These are phyloP conservation scores for Neosilurus mollespiculum DNA, from an alignment of 2,797 vertebrate species.

Conservation along the genomic window DNA sequence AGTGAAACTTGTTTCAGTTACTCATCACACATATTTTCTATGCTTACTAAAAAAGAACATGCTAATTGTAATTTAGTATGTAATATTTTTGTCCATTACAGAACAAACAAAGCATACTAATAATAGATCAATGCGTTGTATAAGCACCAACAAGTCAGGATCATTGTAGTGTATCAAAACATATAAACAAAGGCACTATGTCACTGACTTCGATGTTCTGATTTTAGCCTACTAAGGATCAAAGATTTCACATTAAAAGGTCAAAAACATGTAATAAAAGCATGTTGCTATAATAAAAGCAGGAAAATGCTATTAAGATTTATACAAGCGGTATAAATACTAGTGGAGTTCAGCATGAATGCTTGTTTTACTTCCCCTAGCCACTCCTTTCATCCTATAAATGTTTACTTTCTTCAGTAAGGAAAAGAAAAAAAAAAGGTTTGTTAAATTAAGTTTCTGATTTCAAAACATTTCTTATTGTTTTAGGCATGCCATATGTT, in stretches of 20 bases:
- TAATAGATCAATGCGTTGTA: slow-evolving; percentile 43
- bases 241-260: slow-evolving; percentile 13
- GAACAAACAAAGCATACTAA: slow-evolving; percentile 8
- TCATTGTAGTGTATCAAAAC: slow-evolving; percentile 50
- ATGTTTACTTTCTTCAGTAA: slow-evolving; percentile 13
- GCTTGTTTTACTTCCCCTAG: background rate
- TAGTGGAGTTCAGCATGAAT: background rate
- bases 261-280: slow-evolving; percentile 20
- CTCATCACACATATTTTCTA: slow-evolving; percentile 58
- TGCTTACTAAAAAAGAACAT: slow-evolving; percentile 63
- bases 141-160: slow-evolving; percentile 59
- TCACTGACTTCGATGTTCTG: slow-evolving; percentile 45
- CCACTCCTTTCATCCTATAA: background rate
- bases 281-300: background rate
- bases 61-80: slow-evolving; percentile 61
- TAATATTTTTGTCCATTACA: slow-evolving; percentile 59
- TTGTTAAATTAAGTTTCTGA: slow-evolving; percentile 11
- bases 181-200: slow-evolving; percentile 46
- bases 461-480: slow-evolving; percentile 23
- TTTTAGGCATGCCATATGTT: slow-evolving; percentile 23
- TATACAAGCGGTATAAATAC: background rate
- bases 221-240: background rate
- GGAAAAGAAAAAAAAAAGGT: background rate
- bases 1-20: slow-evolving; percentile 60
- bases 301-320: background rate